phyloP scores from a whole-genome alignment of 2,113 vertebrate species.

The Arenaria interpres region DNA sequence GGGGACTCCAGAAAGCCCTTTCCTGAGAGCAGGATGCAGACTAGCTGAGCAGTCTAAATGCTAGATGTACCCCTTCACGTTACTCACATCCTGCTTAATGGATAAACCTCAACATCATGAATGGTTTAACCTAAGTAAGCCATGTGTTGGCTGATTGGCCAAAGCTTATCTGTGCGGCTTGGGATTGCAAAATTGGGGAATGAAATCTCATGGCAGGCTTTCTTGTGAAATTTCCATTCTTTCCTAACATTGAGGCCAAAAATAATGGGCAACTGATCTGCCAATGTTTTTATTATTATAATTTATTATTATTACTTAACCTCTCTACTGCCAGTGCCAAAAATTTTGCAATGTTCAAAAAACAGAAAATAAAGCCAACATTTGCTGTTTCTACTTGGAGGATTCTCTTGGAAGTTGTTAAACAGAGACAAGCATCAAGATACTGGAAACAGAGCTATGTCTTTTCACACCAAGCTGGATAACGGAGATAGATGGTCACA shows the following conservation, averaged over 20 bases:
- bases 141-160: neutral
- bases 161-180: neutral
- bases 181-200: neutral
- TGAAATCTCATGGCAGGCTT: neutral
- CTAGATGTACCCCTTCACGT: neutral
- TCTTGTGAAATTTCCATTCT: neutral
- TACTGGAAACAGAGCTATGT: neutral
- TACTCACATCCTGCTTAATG: neutral
- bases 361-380: neutral
- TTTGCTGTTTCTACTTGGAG: neutral
- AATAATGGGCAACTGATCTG: neutral
- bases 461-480: neutral
- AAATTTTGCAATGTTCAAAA: neutral
- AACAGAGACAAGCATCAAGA: neutral
- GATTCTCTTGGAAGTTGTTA: neutral
- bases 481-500: neutral
- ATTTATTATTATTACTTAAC: neutral
- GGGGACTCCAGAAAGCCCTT: neutral
- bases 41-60: neutral
- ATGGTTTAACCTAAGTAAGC: neutral
- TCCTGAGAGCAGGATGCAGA: neutral
- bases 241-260: neutral
- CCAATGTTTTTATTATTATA: neutral
- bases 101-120: neutral
- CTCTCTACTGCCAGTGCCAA: neutral